These are phyloP conservation scores for Pseudanteris insignis DNA, from an alignment of 2,888 invertebrate genomes.

Conservation along the genomic window DNA sequence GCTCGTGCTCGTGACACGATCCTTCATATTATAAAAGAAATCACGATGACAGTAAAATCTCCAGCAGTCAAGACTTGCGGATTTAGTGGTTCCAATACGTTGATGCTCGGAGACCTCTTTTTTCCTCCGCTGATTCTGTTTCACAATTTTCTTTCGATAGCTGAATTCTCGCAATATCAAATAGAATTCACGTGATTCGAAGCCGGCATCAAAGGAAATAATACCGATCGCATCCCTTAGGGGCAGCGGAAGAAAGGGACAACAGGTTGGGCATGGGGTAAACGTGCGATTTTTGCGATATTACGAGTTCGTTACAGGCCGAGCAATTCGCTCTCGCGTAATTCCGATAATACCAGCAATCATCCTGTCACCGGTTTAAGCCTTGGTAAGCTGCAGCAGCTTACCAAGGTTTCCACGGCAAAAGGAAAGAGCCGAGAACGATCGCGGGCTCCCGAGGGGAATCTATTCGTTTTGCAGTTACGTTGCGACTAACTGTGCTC, in stretches of 20 bases:
- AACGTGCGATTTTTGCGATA: slow-evolving; percentile 43
- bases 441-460: slow-evolving; percentile 58
- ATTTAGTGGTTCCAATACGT: slow-evolving; percentile 24
- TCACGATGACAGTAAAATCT: slow-evolving; percentile 25
- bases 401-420: slow-evolving; percentile 53
- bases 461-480: slow-evolving; percentile 58
- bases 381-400: slow-evolving; percentile 56
- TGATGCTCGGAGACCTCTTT: slow-evolving; percentile 8
- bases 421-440: slow-evolving; percentile 41
- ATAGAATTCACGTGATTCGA: slow-evolving; percentile 38
- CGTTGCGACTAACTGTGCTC: slow-evolving; percentile 26
- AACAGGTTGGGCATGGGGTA: slow-evolving; percentile 28
- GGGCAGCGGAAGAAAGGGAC: slow-evolving; percentile 32
- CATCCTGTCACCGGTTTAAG: slow-evolving; percentile 63
- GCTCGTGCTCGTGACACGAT: slow-evolving; percentile 8
- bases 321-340: slow-evolving; percentile 58
- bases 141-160: slow-evolving; percentile 19
- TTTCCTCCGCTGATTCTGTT: neutral
- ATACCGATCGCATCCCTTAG: slow-evolving; percentile 33
- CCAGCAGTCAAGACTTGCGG: slow-evolving; percentile 8
- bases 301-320: slow-evolving; percentile 57
- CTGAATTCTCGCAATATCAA: slow-evolving; percentile 30
- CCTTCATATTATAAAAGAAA: slow-evolving; percentile 5
- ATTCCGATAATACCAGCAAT: slow-evolving; percentile 63
- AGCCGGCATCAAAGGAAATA: slow-evolving; percentile 27